Evolutionary conservation across 2,797 vertebrate species (phyloP), one percentile per base, ranked within the genome.

Genomic region (Vireo griseus): DNA sequence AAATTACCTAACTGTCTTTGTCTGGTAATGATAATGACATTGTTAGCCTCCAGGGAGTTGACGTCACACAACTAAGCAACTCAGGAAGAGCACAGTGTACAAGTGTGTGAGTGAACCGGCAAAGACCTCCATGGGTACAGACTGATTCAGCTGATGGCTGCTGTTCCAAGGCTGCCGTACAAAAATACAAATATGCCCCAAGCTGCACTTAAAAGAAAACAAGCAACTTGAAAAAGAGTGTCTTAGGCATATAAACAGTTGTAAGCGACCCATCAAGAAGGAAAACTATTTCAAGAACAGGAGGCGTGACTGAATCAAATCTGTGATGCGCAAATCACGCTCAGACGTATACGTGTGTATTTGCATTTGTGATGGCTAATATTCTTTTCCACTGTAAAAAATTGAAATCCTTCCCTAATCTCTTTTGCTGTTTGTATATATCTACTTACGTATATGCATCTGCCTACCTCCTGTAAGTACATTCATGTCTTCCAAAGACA

Each of bases 21-120:
- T 96, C 94, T 97, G 93, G 86, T 95, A 97, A 91, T 90, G 90
- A 93, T 79, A 61, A 57, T 96, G 97, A 96, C 92, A 92, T 52
- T 87, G 61, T 62, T 93, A 94, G 86, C 92, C 95, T 96, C 97
- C 80, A 93, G 96, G 90, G 88, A 92, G 92, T 8, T 52, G 68
- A 97, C 86, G 61, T 95, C 84, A 88, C 67, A 92, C 90, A 59
- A n/a, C 85, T 12, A n/a, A 92, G 92, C 86, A 52, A 20, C 45
- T 95, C 80, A 26, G 92, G 84, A 91, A 86, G 71, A 85, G 71
- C 47, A 45, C 63, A 12, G 31, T 14, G 28, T 47, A 17, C 58
- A 62, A 58, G n/a, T 22, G 18, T 39, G 7, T 33, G 40, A 58
- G 48, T 31, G 75, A 92, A 84, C 79, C 2, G 1, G 35, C 82